phyloP scores from a whole-genome alignment of 2,113 vertebrate species.

The Petroica traversi region DNA sequence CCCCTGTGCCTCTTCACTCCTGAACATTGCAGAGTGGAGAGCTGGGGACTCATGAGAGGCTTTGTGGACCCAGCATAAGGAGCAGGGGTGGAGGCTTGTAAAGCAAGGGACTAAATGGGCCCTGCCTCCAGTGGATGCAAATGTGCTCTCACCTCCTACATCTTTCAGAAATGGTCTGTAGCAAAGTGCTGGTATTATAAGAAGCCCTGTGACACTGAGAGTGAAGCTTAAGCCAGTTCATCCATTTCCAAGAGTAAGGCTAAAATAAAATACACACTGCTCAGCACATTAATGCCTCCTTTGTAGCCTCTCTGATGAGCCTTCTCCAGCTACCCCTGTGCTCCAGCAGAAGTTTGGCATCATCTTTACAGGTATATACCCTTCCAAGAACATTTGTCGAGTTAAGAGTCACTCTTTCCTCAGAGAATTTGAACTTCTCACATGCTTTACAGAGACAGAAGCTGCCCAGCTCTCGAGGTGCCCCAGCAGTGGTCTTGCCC shows the following conservation, averaged over 20 bases:
- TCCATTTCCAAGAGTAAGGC: background rate
- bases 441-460: background rate
- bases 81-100: no score
- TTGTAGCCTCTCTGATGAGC: background rate
- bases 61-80: fast-evolving
- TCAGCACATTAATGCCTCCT: background rate
- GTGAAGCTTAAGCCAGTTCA: background rate
- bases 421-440: background rate
- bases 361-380: background rate
- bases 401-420: background rate
- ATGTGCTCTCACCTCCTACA: background rate
- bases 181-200: background rate
- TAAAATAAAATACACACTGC: background rate
- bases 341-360: background rate
- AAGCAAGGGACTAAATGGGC: background rate
- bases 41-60: background rate
- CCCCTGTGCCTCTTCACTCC: background rate
- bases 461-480: background rate
- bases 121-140: background rate
- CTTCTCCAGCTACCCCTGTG: background rate
- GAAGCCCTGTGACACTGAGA: background rate
- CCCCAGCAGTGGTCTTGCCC: background rate
- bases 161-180: background rate
- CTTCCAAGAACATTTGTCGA: fast-evolving
- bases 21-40: fast-evolving